Conservation (phyloP, 2,797 vertebrate genomes). For the Picus viridis region DNA sequence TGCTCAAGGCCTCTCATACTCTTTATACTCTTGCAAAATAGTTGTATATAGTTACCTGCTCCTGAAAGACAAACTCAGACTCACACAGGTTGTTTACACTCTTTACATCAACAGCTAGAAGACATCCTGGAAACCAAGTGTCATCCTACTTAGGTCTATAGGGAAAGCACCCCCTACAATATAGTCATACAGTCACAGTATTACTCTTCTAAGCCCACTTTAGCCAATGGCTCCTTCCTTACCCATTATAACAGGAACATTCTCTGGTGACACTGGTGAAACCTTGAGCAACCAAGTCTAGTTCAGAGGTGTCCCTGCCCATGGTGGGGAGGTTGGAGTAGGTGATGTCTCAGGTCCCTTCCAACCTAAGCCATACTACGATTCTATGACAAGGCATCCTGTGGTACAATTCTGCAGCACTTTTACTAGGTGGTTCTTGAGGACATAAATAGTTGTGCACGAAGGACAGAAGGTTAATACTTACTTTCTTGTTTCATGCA, state of each 20-base stretch:
- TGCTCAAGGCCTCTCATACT: too few species aligned
- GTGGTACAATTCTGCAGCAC: not conserved
- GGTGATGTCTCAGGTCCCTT: too few species aligned
- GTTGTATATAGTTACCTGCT: not conserved
- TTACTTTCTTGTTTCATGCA: not conserved
- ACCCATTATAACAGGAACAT: not conserved
- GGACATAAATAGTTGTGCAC: fast-evolving
- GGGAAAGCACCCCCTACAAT: not conserved
- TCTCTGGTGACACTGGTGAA: not conserved
- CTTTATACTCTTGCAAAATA: not conserved
- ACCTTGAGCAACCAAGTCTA: too few species aligned
- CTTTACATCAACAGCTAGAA: not conserved
- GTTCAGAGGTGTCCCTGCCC: too few species aligned
- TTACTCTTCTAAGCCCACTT: not conserved
- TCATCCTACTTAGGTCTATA: not conserved
- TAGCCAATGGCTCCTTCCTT: not conserved
- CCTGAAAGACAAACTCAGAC: not conserved
- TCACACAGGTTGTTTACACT: not conserved
- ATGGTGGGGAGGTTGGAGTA: too few species aligned
- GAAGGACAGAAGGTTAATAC: not conserved
- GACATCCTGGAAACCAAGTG: not conserved
- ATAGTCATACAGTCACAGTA: not conserved
- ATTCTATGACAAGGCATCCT: not conserved
- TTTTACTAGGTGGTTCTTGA: not conserved
- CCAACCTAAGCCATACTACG: too few species aligned